Base-by-base conservation (phyloP, 2,113 vertebrate species). In the Orycteropus afer region DNA sequence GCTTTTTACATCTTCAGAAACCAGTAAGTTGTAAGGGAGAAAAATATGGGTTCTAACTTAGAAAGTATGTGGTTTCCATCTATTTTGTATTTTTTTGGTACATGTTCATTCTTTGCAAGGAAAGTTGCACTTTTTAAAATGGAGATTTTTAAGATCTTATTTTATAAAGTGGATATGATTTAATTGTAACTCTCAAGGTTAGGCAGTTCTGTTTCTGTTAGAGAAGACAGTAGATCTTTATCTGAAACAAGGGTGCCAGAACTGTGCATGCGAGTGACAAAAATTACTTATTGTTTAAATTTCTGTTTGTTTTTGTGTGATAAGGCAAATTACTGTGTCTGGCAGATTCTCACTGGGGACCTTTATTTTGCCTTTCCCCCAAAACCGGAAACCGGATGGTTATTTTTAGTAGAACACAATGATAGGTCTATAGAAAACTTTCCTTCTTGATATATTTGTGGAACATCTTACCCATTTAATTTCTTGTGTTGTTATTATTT, bases 401-500 rank as follows among this genome's bases (percentile, higher is more conserved):
- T 90, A 83, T 49, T 93, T 77, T 83, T 57, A 93, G 23, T 76
- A 95, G 80, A 65, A n/a, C 89, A 89, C 42, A 47, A 74, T 81
- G 76, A 85, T 61, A 86, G 5, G 80, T 96, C n/a, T 71, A 27
- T 0, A 69, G 34, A 69, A 71, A 37, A 57, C 4, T 85, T 25
- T 15, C 51, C 32, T 63, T 96, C 61, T 67, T 86, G 37, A 2
- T 51, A 61, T 89, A n/a, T 93, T 94, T 94, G 23, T 86, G 53
- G 82, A 89, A 45, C 29, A 80, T 9, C 63, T 97, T 85, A 97
- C 51, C 14, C 88, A 49, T 85, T 96, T 65, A 15, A 20, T 96
- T 67, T 22, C 45, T 86, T 97, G 0, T 59, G 10, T 97, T 59
- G 10, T 97, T 96, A 2, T 84, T 86, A 20, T 96, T 97, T 80